Evolutionary conservation across 1,140 invertebrate species (phyloP).

Genomic region (Atta texana): DNA sequence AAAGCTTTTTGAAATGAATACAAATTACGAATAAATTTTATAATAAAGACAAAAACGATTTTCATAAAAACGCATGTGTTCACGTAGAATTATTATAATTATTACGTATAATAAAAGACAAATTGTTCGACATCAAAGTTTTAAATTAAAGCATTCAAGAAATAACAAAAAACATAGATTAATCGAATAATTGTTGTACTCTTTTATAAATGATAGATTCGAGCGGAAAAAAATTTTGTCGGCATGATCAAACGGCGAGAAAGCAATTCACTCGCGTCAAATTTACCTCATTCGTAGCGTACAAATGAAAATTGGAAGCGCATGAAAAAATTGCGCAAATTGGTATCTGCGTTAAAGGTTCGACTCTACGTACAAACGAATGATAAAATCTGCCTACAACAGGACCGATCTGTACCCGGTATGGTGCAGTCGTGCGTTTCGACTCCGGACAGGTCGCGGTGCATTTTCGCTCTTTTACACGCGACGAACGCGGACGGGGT

Average conservation of each 20-base stretch:
- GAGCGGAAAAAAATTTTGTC: neutral
- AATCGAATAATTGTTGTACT: neutral
- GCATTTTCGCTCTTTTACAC: constrained; percentile 65
- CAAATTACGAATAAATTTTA: neutral
- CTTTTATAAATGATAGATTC: neutral
- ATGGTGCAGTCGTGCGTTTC: constrained; percentile 62
- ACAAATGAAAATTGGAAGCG: constrained; percentile 36
- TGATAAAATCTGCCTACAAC: constrained; percentile 57
- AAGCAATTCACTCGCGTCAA: constrained; percentile 18
- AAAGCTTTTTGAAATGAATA: neutral
- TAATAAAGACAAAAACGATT: neutral
- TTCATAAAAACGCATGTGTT: neutral
- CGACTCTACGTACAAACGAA: constrained; percentile 44
- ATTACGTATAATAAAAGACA: neutral
- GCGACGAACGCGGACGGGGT: constrained; percentile 15
- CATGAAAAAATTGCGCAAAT: constrained; percentile 44
- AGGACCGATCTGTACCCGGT: constrained; percentile 32
- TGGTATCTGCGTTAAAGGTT: constrained; percentile 45
- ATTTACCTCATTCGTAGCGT: constrained; percentile 44
- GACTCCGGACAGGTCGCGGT: constrained; percentile 57
- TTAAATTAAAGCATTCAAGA: neutral
- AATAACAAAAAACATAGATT: neutral
- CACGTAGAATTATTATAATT: neutral
- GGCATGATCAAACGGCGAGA: constrained; percentile 4
- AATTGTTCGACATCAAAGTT: neutral